Evolutionary conservation across 2,113 vertebrate species (phyloP).

Genomic region (Edolisoma coerulescens): DNA sequence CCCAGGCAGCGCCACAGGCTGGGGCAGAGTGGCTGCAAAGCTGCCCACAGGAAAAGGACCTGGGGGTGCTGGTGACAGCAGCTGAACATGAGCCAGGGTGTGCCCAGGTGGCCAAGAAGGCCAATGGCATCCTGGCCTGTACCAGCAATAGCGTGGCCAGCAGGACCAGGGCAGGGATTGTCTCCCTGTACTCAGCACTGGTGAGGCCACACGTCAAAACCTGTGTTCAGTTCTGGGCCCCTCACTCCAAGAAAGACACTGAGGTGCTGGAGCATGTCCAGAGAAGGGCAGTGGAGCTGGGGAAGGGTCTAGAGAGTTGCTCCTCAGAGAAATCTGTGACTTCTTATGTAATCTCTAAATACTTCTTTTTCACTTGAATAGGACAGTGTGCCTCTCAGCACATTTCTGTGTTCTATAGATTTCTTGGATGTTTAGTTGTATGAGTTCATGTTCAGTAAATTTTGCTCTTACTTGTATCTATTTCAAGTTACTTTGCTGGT

Average conservation of each 20-base stretch:
- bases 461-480: not conserved
- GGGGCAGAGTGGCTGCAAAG: not conserved
- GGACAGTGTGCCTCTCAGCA: not conserved
- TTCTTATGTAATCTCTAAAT: not conserved
- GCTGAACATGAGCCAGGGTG: not conserved
- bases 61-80: not conserved
- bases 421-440: slow-evolving; percentile 39
- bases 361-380: not conserved
- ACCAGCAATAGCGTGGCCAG: not conserved
- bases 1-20: not conserved
- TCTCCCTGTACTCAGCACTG: accelerated
- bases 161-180: not conserved
- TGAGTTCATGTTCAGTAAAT: not conserved
- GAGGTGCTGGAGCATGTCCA: not conserved
- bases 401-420: not conserved
- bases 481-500: slow-evolving; percentile 44
- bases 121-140: not conserved
- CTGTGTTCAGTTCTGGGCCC: accelerated
- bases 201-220: accelerated
- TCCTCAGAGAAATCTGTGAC: not conserved
- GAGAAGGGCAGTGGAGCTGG: not conserved
- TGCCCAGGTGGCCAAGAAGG: not conserved
- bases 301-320: not conserved
- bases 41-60: not conserved
- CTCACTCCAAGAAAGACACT: accelerated